Base-by-base conservation (phyloP, 2,113 vertebrate species). In the Equus quagga region DNA sequence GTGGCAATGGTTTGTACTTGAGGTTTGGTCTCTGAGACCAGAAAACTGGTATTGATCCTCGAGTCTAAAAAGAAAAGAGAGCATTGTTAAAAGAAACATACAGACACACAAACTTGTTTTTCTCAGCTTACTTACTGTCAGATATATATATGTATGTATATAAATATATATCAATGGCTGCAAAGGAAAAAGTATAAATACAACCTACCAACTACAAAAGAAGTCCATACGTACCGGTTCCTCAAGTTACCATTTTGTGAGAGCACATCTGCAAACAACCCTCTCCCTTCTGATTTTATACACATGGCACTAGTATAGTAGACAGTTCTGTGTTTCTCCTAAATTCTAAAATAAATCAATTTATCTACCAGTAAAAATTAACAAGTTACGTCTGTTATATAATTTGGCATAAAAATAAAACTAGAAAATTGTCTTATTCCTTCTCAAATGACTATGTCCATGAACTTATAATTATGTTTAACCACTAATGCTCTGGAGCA, bases 21-120 rank as follows among this genome's bases (percentile, higher is more conserved):
- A 99, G 99, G 97, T 99, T 99, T 95, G 99, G 99, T 97, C 99
- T 99, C 70, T 99, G 99, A 95, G 99, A 99, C 99, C 99, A 99
- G 98, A 99, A 99, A 98, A 99, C 99, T 10, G 99, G 99, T 97
- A 99, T 99, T 72, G 99, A 99, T 97, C 99, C 99, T 98, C 99
- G 99, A 8, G 99, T 99, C 99, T 99, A 94, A 91, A 91, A 98
- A 98, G 95, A 97, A 62, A 97, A 97, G 24, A 7, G 79, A 17
- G 86, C 83, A 86, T 98, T 0, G 12, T 41, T 69, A 72, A 73
- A 83, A 84, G 56, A 95, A 91, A 94, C 8, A 83, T 26, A 83
- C 17, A 82, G 36, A 41, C 64, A 64, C 2, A 41, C 14, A 44
- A 41, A 81, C 31, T 65, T 90, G 24, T 69, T 82, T 92, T 95